Conservation (phyloP, 2,113 vertebrate genomes). For the Paralichthys olivaceus region DNA sequence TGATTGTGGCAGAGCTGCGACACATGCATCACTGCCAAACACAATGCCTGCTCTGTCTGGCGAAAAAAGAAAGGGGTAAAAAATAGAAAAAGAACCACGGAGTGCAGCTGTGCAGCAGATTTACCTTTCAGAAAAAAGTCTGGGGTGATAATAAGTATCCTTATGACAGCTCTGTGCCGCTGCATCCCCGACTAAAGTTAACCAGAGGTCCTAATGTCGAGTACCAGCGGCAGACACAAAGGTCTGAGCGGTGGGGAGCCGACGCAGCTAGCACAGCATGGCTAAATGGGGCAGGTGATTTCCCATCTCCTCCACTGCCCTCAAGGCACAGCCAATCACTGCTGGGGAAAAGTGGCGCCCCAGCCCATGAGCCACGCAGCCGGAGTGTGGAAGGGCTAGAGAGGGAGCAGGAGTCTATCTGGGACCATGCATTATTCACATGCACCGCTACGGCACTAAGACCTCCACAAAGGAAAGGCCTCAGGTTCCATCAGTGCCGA, state of each 20-base stretch:
- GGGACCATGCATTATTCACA: slow-evolving; percentile 83
- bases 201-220: slow-evolving; percentile 78
- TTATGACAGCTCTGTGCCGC: slow-evolving; percentile 79
- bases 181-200: slow-evolving; percentile 76
- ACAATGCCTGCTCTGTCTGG: slow-evolving; percentile 45
- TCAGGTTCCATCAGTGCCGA: slow-evolving; percentile 78
- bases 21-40: slow-evolving; percentile 61
- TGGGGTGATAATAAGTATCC: slow-evolving; percentile 79
- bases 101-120: slow-evolving; percentile 73
- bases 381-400: slow-evolving; percentile 67
- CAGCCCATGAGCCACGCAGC: slow-evolving; percentile 65
- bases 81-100: slow-evolving; percentile 43
- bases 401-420: slow-evolving; percentile 72
- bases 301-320: slow-evolving; percentile 81
- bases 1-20: slow-evolving; percentile 55
- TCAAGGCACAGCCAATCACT: slow-evolving; percentile 77
- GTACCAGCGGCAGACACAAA: slow-evolving; percentile 73
- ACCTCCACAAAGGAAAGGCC: slow-evolving; percentile 79
- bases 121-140: slow-evolving; percentile 76
- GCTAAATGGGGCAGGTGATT: slow-evolving; percentile 84
- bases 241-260: slow-evolving; percentile 74
- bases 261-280: slow-evolving; percentile 74
- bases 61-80: slow-evolving; percentile 16
- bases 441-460: slow-evolving; percentile 77
- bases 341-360: slow-evolving; percentile 71